Evolutionary conservation across 2,888 invertebrate genomes (phyloP).

Genomic region (Ophion ellenae): DNA sequence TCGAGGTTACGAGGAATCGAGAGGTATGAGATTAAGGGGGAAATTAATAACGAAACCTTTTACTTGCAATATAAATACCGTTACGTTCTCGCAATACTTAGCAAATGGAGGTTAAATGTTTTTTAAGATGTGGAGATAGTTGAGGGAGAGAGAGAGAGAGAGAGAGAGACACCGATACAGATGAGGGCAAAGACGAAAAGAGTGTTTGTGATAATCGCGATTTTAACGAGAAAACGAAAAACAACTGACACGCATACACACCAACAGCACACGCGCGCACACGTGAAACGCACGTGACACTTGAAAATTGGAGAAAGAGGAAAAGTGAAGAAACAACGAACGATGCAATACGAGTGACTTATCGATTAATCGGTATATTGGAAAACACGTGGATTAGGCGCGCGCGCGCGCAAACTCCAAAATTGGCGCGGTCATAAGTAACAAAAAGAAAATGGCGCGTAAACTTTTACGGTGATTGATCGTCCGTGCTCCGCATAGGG

Average conservation of each 20-base stretch:
- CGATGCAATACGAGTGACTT: slow-evolving; percentile 29
- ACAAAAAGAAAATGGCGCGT: slow-evolving; percentile 54
- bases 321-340: slow-evolving; percentile 45
- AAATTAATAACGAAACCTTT: slow-evolving; percentile 74
- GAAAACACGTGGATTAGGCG: slow-evolving; percentile 44
- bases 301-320: slow-evolving; percentile 62
- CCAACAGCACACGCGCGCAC: slow-evolving; percentile 11
- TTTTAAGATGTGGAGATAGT: slow-evolving; percentile 68
- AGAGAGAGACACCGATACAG: slow-evolving; percentile 61
- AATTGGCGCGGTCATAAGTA: slow-evolving; percentile 61
- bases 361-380: slow-evolving; percentile 30
- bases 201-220: slow-evolving; percentile 64
- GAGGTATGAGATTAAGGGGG: slow-evolving; percentile 19
- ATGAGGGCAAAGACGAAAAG: slow-evolving; percentile 55
- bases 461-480: slow-evolving; percentile 66
- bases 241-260: slow-evolving; percentile 15
- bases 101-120: slow-evolving; percentile 73
- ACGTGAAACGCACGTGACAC: slow-evolving; percentile 61
- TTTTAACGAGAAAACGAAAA: slow-evolving; percentile 9
- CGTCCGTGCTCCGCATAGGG: slow-evolving; percentile 75
- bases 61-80: slow-evolving; percentile 83
- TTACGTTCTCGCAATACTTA: slow-evolving; percentile 84
- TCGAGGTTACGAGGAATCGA: slow-evolving; percentile 16
- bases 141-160: slow-evolving; percentile 24
- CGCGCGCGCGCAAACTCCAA: slow-evolving; percentile 50